phyloP scores from a whole-genome alignment of 2,113 vertebrate species.

The Semnornis frantzii region DNA sequence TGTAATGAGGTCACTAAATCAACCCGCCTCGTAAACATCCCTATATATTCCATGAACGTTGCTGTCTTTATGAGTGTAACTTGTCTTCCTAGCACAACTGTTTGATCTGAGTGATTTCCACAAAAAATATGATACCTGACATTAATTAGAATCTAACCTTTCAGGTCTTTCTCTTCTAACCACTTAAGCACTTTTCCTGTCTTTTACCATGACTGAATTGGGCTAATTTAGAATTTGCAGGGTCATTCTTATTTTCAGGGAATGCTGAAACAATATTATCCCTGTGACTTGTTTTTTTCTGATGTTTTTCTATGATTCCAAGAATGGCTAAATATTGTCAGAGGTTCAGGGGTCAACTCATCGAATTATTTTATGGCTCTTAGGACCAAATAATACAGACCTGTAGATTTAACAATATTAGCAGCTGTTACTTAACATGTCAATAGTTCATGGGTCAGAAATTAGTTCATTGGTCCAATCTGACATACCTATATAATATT shows the following conservation, averaged over 20 bases:
- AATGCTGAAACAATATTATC: background rate
- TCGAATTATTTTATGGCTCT: background rate
- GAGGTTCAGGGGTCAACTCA: background rate
- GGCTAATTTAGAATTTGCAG: background rate
- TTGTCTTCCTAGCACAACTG: background rate
- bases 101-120: constrained; percentile 30
- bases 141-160: constrained; percentile 12
- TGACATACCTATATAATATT: background rate
- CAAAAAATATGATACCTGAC: constrained; percentile 11
- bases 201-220: background rate
- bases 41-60: rapidly evolving
- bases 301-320: background rate
- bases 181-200: background rate
- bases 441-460: background rate
- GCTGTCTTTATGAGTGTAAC: background rate
- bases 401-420: background rate
- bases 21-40: background rate
- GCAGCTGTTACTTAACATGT: background rate
- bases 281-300: background rate
- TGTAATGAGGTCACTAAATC: background rate
- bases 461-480: background rate
- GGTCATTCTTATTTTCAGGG: background rate
- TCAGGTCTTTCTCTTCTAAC: constrained; percentile 26
- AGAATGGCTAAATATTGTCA: background rate
- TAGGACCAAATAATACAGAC: background rate